Percentiles rank a stretch among this genome's conserved stretches.
These are phyloP conservation scores for Romanomermis culicivorax DNA, from an alignment of 2,888 invertebrate species.

Conservation along the genomic window DNA sequence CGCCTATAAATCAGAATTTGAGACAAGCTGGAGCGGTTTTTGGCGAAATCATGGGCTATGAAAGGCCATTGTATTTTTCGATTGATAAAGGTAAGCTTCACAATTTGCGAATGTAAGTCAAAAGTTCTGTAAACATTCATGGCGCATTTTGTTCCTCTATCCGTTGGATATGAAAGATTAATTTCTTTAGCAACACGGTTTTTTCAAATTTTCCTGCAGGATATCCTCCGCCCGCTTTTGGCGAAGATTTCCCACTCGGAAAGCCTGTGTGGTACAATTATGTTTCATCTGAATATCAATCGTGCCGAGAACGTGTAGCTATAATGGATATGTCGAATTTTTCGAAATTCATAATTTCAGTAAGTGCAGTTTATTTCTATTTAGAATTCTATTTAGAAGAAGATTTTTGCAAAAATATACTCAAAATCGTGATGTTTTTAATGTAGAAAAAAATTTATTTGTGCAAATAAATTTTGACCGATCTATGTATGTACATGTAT, in stretches of 20 bases:
- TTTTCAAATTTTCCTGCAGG: no score
- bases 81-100: slow-evolving; percentile 18
- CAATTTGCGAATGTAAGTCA: no score
- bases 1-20: slow-evolving; percentile 76
- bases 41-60: slow-evolving; percentile 92
- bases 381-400: not conserved
- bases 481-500: not conserved
- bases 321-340: slow-evolving; percentile 90
- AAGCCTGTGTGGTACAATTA: slow-evolving; percentile 80
- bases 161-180: no score
- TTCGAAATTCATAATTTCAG: slow-evolving; percentile 81
- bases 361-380: slow-evolving; percentile 29
- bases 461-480: not conserved
- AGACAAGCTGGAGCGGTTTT: slow-evolving; percentile 78
- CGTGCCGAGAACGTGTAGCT: slow-evolving; percentile 73
- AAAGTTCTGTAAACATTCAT: not conserved
- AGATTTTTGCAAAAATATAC: not conserved
- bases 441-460: not conserved
- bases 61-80: slow-evolving; percentile 76
- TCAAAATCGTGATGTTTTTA: not conserved
- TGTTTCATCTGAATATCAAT: slow-evolving; percentile 68
- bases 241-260: slow-evolving; percentile 59
- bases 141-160: not conserved
- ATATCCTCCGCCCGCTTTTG: slow-evolving; percentile 33
- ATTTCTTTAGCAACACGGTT: not conserved